phyloP scores from a whole-genome alignment of 2,888 invertebrate species.

The Aspidapion aeneum region DNA sequence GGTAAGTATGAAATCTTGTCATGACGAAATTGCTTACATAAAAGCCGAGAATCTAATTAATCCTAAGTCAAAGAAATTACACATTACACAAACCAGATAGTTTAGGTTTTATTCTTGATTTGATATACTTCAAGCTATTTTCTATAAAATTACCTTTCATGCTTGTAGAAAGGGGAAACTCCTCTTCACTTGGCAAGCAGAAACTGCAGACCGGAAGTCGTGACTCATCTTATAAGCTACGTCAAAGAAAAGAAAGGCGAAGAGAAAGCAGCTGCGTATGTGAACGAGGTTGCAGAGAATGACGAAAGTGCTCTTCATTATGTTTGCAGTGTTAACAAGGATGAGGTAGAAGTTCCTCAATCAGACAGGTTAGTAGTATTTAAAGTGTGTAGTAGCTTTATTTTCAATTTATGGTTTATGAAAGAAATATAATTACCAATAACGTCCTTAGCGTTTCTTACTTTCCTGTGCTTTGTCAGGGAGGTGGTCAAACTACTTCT shows the following conservation, averaged over 20 bases:
- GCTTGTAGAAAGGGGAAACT: conserved; percentile 86
- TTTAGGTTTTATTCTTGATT: too few species aligned
- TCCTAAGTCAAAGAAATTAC: too few species aligned
- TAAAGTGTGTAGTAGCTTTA: background rate
- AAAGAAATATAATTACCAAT: background rate
- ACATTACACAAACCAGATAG: too few species aligned
- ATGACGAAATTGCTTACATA: background rate
- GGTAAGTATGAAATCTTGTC: too few species aligned
- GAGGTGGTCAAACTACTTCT: conserved; percentile 88
- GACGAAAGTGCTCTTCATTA: conserved; percentile 95
- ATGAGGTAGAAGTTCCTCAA: conserved; percentile 58
- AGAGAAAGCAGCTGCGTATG: conserved; percentile 77
- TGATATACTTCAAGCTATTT: too few species aligned
- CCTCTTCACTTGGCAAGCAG: conserved; percentile 93
- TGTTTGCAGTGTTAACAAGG: conserved; percentile 84
- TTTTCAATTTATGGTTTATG: too few species aligned
- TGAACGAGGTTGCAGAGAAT: conserved; percentile 85
- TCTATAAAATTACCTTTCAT: too few species aligned
- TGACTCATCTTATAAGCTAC: conserved; percentile 79
- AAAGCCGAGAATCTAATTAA: too few species aligned
- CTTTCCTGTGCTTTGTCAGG: conserved; percentile 49
- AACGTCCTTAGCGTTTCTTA: too few species aligned
- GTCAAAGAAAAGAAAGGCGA: conserved; percentile 73
- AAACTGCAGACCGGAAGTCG: conserved; percentile 81
- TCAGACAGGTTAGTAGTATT: conserved; percentile 21